These are phyloP conservation scores for Azemiops feae DNA, from an alignment of 2,113 vertebrate species.

Conservation along the genomic window DNA sequence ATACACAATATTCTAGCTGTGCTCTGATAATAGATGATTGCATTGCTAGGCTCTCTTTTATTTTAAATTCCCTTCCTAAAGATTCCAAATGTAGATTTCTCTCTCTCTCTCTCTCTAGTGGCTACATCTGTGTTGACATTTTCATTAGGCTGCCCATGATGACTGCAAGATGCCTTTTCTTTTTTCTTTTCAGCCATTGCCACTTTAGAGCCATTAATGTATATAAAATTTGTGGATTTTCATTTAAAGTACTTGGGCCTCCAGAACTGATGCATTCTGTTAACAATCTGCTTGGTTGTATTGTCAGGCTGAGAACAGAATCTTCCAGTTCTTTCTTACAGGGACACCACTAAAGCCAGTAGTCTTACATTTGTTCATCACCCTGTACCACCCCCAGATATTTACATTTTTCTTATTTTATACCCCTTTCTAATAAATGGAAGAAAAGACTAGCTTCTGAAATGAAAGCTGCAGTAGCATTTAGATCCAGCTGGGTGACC, in stretches of 20 bases:
- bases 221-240: neutral
- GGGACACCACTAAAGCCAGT: slow-evolving; percentile 47
- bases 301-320: slow-evolving; percentile 27
- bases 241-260: neutral
- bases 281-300: slow-evolving; percentile 19
- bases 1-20: neutral
- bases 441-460: slow-evolving; percentile 40
- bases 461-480: slow-evolving; percentile 23
- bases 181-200: neutral
- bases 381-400: slow-evolving; percentile 27
- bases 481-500: slow-evolving; percentile 50
- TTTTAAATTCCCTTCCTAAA: neutral
- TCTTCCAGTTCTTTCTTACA: slow-evolving; percentile 31
- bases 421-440: slow-evolving; percentile 42
- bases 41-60: neutral
- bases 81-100: neutral
- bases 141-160: neutral
- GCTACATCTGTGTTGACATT: neutral
- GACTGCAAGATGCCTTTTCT: neutral
- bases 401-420: slow-evolving; percentile 40
- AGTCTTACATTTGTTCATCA: slow-evolving; percentile 44
- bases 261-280: neutral
- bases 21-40: neutral
- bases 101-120: neutral
- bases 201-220: neutral